phyloP scores from a whole-genome alignment of 2,888 invertebrate genomes.

The Acrobasis suavella region DNA sequence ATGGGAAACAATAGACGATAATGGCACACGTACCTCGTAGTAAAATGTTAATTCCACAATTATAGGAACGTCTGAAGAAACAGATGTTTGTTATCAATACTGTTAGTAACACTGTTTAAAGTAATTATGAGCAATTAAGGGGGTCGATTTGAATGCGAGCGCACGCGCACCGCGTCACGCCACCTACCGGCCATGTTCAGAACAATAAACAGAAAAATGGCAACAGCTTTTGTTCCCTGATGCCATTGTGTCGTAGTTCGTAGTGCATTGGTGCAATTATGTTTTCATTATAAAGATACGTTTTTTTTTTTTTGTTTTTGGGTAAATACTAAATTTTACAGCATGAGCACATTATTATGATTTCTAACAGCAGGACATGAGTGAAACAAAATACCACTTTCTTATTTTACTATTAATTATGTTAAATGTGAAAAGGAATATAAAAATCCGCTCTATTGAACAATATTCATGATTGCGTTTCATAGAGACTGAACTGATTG shows the following conservation, averaged over 20 bases:
- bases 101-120: constrained; percentile 47
- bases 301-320: no score
- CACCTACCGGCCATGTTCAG: constrained; percentile 71
- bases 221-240: constrained; percentile 74
- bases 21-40: not conserved
- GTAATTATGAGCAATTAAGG: constrained; percentile 59
- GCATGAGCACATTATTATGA: no score
- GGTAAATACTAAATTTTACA: no score
- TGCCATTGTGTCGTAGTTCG: constrained; percentile 53
- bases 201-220: constrained; percentile 77
- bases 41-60: constrained; percentile 16
- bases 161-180: constrained; percentile 77
- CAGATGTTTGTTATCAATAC: constrained; percentile 31
- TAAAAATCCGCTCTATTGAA: no score
- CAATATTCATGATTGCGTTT: no score
- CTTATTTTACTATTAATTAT: no score
- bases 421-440: no score
- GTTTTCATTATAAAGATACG: not conserved
- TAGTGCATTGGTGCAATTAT: not conserved
- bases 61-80: constrained; percentile 19
- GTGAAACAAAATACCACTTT: no score
- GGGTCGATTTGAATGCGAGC: constrained; percentile 71
- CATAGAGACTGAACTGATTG: no score
- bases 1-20: constrained; percentile 5
- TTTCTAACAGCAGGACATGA: no score